Evolutionary conservation across 2,113 vertebrate genomes (phyloP), one percentile per base, ranked within the genome.

Genomic region (Scalopus aquaticus): DNA sequence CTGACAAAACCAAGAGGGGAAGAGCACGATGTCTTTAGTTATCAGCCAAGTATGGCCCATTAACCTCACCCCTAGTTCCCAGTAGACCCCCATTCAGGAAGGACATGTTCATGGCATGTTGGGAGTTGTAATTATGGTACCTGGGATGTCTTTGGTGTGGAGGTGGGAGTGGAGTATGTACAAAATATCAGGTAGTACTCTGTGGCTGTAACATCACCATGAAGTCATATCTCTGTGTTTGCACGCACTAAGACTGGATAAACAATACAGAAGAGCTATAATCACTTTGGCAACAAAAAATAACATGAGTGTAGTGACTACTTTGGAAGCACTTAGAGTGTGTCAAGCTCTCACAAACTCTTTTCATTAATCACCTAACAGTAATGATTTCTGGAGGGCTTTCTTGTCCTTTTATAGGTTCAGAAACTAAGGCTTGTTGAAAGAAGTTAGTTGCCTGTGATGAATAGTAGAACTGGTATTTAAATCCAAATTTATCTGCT

Each of bases 401-500:
- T 72, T 51, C 35, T 92, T 51, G 32, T 58, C 19, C 26, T 86
- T 73, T 92, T 88, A 80, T 39, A 78, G 44, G 58, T 88, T 58
- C 13, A 73, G 37, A 90, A 93, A 73, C 56, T 46, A 35, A 72
- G 26, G 6, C 30, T 78, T 90, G 4, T 72, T 64, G 30, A 92
- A 76, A 90, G 20, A 91, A 62, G 39, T 58, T 17, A 69, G 42
- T 90, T 78, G 51, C 44, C 49, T 37, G 20, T 46, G 26, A 74
- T 80, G 16, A 74, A 74, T 82, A n/a, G 28, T 64, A 78, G 42
- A 95, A 3, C 17, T 65, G 15, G 15, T 30, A 62, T 65, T 72
- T 44, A 90, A 88, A 73, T 76, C 15, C 26, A 70, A 87, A 26
- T 89, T 46, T 69, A 80, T 95, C 7, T 92, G 30, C 22, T 94